A percentile compares a stretch with the other conserved stretches of the same genome.
These are phyloP conservation scores for Spea multiplicata DNA, from an alignment of 2,113 vertebrate species.

Conservation along the genomic window DNA sequence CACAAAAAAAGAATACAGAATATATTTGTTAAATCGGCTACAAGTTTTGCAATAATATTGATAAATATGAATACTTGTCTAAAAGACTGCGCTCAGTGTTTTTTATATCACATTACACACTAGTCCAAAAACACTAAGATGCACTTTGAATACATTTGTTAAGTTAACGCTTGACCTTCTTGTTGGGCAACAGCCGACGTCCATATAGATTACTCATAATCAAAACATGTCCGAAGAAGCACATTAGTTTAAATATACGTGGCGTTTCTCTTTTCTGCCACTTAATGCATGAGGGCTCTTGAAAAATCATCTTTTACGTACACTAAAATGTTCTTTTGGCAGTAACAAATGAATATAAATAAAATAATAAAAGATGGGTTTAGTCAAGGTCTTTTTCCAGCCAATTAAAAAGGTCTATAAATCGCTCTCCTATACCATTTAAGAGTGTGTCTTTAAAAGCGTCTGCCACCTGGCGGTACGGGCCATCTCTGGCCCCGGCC, in stretches of 20 bases:
- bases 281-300: slow-evolving; percentile 58
- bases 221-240: slow-evolving; percentile 58
- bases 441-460: slow-evolving; percentile 69
- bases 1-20: slow-evolving; percentile 61
- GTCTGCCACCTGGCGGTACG: slow-evolving; percentile 71
- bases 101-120: too few relatives aligned
- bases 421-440: slow-evolving; percentile 54
- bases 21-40: slow-evolving; percentile 29
- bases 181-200: slow-evolving; percentile 47
- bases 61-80: slow-evolving; percentile 1
- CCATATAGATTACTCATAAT: slow-evolving; percentile 57
- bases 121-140: slow-evolving; percentile 59
- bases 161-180: slow-evolving; percentile 53
- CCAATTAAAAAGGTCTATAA: slow-evolving; percentile 44
- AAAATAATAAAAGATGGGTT: background rate
- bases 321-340: slow-evolving; percentile 41
- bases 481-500: slow-evolving; percentile 76
- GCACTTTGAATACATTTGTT: slow-evolving; percentile 33
- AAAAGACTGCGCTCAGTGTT: slow-evolving; percentile 54
- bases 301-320: slow-evolving; percentile 45
- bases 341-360: background rate
- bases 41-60: background rate
- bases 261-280: slow-evolving; percentile 33
- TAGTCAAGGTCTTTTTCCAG: slow-evolving; percentile 37
- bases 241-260: slow-evolving; percentile 42